Conservation (phyloP, 2,113 vertebrate genomes). For the Gulo gulo region DNA sequence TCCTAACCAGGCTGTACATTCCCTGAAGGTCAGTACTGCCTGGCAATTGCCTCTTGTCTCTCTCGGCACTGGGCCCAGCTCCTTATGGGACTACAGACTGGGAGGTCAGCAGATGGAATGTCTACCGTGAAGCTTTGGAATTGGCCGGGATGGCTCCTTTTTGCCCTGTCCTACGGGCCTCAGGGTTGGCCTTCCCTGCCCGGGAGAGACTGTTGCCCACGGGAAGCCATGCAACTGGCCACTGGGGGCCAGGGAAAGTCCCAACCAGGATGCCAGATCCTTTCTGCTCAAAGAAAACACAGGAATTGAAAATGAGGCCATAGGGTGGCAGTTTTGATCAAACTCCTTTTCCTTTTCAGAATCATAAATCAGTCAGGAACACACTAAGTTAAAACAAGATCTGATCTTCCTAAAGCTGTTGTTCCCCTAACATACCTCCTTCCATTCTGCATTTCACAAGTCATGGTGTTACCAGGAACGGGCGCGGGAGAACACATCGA, state of each 20-base stretch:
- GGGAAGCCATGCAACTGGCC: neutral
- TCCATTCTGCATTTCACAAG: conserved; percentile 71
- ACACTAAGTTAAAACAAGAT: conserved; percentile 72
- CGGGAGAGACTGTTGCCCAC: neutral
- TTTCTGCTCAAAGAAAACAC: conserved; percentile 35
- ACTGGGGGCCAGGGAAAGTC: neutral
- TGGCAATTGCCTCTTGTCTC: neutral
- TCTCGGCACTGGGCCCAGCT: neutral
- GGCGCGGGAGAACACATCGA: neutral
- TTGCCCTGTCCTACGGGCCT: neutral
- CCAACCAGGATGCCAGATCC: neutral
- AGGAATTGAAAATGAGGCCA: conserved; percentile 59
- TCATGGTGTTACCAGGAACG: conserved; percentile 75
- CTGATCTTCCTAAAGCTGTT: conserved; percentile 71
- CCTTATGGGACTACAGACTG: neutral
- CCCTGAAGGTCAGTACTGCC: neutral
- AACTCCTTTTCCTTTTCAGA: conserved; percentile 62
- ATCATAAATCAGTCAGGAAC: conserved; percentile 73
- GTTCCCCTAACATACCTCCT: conserved; percentile 69
- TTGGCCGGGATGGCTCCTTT: neutral
- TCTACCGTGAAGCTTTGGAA: neutral
- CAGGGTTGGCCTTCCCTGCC: neutral
- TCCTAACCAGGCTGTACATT: neutral
- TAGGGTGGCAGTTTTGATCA: conserved; percentile 61
- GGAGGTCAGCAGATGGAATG: neutral